phyloP scores from a whole-genome alignment of 2,888 invertebrate genomes.

The Brenthis hecate region DNA sequence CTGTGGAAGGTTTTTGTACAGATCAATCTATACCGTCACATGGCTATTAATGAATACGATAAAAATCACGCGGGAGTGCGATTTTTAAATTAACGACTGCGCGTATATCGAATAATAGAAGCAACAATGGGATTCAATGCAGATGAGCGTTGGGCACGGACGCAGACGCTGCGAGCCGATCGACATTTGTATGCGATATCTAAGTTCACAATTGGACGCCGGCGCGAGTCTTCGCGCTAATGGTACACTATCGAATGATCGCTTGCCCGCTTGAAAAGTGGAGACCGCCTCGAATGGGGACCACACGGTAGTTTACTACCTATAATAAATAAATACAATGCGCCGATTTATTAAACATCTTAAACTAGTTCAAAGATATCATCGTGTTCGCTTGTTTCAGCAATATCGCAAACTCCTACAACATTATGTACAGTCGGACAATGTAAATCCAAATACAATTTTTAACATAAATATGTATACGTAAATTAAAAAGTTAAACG shows the following conservation, averaged over 20 bases:
- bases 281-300: slow-evolving; percentile 72
- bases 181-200: slow-evolving; percentile 83
- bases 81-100: slow-evolving; percentile 80
- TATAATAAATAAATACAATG: slow-evolving; percentile 71
- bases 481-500: slow-evolving; percentile 27
- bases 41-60: slow-evolving; percentile 46
- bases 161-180: slow-evolving; percentile 57
- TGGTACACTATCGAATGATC: slow-evolving; percentile 80
- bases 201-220: slow-evolving; percentile 81
- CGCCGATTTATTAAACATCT: slow-evolving; percentile 39
- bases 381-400: slow-evolving; percentile 4
- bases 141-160: slow-evolving; percentile 66
- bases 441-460: not conserved
- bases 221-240: slow-evolving; percentile 81
- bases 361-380: slow-evolving; percentile 34
- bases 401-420: not conserved
- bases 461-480: slow-evolving; percentile 12
- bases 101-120: slow-evolving; percentile 76
- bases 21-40: slow-evolving; percentile 4
- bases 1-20: not conserved
- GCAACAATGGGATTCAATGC: slow-evolving; percentile 82
- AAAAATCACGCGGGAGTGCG: slow-evolving; percentile 44
- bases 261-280: slow-evolving; percentile 70
- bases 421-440: not conserved
- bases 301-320: slow-evolving; percentile 71